Percentiles rank a stretch among this genome's conserved stretches.
Evolutionary conservation across 2,113 vertebrate genomes (phyloP).

Genomic region (Lepus americanus): DNA sequence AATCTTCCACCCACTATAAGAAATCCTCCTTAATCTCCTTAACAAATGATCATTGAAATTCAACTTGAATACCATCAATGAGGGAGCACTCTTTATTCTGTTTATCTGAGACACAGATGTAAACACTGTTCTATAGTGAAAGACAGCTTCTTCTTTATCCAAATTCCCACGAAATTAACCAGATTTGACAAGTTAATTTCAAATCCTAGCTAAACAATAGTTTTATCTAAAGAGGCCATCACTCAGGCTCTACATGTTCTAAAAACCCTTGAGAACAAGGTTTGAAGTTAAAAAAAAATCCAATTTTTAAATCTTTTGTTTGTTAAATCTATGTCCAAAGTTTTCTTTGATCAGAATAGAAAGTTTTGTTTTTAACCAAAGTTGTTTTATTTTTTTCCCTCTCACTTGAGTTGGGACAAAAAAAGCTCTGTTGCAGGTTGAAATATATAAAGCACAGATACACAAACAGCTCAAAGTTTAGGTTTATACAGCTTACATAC

Average conservation of each 20-base stretch:
- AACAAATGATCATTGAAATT: background rate
- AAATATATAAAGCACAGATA: background rate
- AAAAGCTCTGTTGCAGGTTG: background rate
- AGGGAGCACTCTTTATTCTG: background rate
- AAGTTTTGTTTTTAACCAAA: slow-evolving; percentile 32
- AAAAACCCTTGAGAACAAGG: background rate
- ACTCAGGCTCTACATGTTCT: background rate
- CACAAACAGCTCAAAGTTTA: background rate
- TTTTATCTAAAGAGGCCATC: background rate
- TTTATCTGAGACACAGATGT: background rate
- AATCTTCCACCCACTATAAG: background rate
- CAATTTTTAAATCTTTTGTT: background rate
- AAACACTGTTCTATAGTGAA: background rate
- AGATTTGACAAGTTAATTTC: slow-evolving; percentile 29
- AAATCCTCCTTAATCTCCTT: background rate
- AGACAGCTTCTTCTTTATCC: background rate
- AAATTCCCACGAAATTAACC: background rate
- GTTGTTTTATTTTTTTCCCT: background rate
- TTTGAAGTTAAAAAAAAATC: background rate
- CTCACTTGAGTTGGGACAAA: background rate
- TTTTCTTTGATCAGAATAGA: background rate
- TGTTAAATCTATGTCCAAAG: slow-evolving; percentile 53
- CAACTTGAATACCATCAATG: background rate
- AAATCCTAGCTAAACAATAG: background rate
- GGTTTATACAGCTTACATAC: background rate